Evolutionary conservation across 2,888 invertebrate species (phyloP).

Genomic region (Ramazzottius varieornatus): DNA sequence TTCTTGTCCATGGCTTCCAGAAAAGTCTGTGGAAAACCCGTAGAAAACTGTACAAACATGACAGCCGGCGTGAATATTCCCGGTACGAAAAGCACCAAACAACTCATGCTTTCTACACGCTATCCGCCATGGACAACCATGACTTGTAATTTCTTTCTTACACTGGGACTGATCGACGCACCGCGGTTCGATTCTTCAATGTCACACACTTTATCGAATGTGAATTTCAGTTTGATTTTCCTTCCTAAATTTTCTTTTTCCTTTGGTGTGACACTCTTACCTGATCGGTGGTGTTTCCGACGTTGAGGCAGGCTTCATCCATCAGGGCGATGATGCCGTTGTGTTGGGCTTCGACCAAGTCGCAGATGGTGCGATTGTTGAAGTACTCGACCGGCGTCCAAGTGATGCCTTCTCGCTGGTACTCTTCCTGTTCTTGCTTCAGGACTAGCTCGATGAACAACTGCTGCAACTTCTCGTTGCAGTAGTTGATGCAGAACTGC

Average conservation of each 20-base stretch:
- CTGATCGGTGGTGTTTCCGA: slow-evolving; percentile 56
- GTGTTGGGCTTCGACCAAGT: slow-evolving; percentile 73
- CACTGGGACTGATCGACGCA: no score
- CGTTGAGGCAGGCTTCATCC: slow-evolving; percentile 87
- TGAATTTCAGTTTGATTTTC: no score
- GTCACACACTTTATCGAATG: no score
- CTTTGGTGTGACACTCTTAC: slow-evolving; percentile 15
- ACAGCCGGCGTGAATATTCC: no score
- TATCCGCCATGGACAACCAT: no score
- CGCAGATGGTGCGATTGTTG: slow-evolving; percentile 85
- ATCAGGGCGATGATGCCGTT: slow-evolving; percentile 68
- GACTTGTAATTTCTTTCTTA: no score
- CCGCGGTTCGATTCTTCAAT: no score
- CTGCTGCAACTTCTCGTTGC: slow-evolving; percentile 92
- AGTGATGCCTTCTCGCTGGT: slow-evolving; percentile 70
- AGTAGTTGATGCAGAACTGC: slow-evolving; percentile 96
- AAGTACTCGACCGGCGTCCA: slow-evolving; percentile 78
- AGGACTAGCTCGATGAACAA: slow-evolving; percentile 86
- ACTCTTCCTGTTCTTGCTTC: slow-evolving; percentile 94
- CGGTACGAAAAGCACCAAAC: no score
- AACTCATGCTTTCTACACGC: no score
- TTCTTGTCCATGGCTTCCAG: slow-evolving; percentile 77
- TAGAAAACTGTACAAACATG: no score
- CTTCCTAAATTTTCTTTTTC: no score
- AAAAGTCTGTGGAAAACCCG: slow-evolving; percentile 33